Conservation (phyloP, 2,888 invertebrate species). For the Limnephilus rhombicus region DNA sequence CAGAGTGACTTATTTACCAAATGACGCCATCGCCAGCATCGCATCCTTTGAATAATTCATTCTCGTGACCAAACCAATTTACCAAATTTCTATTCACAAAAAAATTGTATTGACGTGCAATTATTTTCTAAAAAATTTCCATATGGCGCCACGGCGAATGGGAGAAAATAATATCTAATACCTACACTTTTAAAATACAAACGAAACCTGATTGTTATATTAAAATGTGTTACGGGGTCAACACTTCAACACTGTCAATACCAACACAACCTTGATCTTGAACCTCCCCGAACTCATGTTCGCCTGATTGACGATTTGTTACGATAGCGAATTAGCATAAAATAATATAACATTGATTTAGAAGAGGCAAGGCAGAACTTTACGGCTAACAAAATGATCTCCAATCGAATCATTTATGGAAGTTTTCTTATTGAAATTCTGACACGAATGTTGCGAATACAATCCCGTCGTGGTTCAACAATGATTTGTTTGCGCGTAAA, state of each 20-base stretch:
- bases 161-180: not conserved
- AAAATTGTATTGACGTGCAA: not conserved
- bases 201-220: not conserved
- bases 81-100: not conserved
- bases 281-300: not conserved
- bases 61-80: not conserved
- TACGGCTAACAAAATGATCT: not conserved
- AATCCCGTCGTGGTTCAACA: not conserved
- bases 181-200: not conserved
- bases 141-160: not conserved
- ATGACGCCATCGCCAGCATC: not conserved
- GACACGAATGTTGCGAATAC: not conserved
- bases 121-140: not conserved
- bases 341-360: not conserved
- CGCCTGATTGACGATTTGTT: not conserved
- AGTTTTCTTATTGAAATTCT: not conserved
- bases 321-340: not conserved
- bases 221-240: slow-evolving; percentile 27
- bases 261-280: slow-evolving; percentile 17
- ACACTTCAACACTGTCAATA: not conserved
- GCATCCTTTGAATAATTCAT: not conserved
- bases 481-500: not conserved
- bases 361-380: not conserved
- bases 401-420: not conserved
- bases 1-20: not conserved